Percentiles rank a stretch among this genome's conserved stretches.
Conservation (phyloP, 2,113 vertebrate species). For the Caretta caretta region DNA sequence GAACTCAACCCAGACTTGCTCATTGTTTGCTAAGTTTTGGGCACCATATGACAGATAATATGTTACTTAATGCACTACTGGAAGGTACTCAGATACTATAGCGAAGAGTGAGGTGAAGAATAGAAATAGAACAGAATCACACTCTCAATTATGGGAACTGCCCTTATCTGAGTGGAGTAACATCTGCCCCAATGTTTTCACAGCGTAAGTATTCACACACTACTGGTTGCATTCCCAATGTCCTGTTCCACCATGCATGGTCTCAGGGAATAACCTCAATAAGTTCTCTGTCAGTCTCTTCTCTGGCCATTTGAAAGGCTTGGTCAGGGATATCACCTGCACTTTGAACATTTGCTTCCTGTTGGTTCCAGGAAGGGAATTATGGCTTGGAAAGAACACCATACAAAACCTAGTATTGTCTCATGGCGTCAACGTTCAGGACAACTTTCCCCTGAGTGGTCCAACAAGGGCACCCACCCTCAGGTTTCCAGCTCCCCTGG, state of each 20-base stretch:
- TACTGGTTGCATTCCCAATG: neutral
- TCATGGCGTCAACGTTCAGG: neutral
- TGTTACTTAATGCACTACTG: rapidly evolving
- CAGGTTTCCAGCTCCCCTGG: neutral
- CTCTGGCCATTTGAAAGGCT: neutral
- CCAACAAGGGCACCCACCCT: neutral
- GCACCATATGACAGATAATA: neutral
- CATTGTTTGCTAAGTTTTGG: constrained; percentile 1
- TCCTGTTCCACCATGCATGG: neutral
- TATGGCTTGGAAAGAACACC: neutral
- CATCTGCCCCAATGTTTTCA: neutral
- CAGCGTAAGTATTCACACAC: rapidly evolving
- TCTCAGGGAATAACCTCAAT: neutral
- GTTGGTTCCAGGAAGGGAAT: neutral
- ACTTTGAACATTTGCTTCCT: neutral
- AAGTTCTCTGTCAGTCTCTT: neutral
- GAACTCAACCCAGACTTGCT: neutral
- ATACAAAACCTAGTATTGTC: neutral
- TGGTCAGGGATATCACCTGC: neutral
- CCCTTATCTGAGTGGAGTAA: rapidly evolving
- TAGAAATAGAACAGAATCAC: neutral
- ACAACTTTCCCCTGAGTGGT: neutral
- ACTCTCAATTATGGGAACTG: neutral
- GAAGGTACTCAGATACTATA: neutral
- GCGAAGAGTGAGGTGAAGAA: neutral